phyloP scores from a whole-genome alignment of 23 tunicate species.

The Halocynthia roretzi region DNA sequence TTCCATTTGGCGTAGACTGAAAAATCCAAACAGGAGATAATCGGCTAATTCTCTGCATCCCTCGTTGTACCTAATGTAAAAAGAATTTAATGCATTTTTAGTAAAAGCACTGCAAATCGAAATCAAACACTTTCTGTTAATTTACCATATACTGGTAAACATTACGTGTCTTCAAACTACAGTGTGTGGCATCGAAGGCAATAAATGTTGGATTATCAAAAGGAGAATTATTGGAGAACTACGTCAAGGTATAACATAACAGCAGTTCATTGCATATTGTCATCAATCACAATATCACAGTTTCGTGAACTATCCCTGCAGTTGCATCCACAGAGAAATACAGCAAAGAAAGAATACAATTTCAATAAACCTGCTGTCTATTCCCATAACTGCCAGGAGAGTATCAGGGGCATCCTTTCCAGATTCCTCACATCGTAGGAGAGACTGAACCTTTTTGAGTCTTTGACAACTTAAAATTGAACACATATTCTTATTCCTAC shows the following conservation, averaged over 20 bases:
- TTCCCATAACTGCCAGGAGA: constrained; percentile 51
- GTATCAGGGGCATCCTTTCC: constrained; percentile 17
- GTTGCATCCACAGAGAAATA: too few species aligned
- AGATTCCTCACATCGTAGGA: constrained; percentile 3
- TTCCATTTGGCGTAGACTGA: constrained; percentile 16
- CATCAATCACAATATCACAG: too few species aligned
- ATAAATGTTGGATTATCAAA: background rate
- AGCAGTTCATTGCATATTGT: too few species aligned
- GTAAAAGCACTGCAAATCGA: too few species aligned
- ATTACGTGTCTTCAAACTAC: background rate
- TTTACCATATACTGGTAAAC: too few species aligned
- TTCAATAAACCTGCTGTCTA: constrained; percentile 48
- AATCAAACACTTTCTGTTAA: too few species aligned
- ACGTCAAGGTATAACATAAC: too few species aligned
- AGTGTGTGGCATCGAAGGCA: background rate
- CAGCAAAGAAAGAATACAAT: too few species aligned
- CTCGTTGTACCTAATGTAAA: constrained; percentile 52
- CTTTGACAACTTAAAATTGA: constrained; percentile 50
- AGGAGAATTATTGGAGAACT: too few species aligned
- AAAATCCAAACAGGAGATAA: constrained; percentile 63
- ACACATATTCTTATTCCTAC: too few species aligned
- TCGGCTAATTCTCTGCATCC: constrained; percentile 77
- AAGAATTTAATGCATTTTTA: background rate
- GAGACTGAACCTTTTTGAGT: constrained; percentile 42
- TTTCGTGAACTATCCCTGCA: too few species aligned